Evolutionary conservation across 2,888 invertebrate genomes (phyloP).

Genomic region (Pardosa pseudoannulata): DNA sequence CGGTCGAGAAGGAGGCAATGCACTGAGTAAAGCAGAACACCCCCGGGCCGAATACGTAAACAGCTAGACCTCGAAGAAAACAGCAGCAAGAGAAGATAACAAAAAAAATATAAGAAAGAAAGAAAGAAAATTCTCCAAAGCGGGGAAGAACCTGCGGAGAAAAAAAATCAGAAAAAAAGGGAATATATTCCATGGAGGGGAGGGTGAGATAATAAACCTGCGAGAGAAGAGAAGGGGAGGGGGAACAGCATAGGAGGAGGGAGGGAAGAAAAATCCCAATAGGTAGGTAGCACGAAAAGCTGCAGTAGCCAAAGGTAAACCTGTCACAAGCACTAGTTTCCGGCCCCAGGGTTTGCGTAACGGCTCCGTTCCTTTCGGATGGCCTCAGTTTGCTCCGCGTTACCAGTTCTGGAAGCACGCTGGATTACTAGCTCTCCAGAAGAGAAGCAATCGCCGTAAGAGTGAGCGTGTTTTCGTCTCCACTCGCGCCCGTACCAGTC

Average conservation of each 20-base stretch:
- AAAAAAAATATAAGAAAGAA: too few species aligned
- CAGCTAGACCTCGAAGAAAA: constrained; percentile 25
- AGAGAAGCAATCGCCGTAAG: not conserved
- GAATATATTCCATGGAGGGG: constrained; percentile 18
- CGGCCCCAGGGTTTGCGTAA: constrained; percentile 54
- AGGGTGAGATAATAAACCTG: constrained; percentile 52
- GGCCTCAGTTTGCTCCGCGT: constrained; percentile 53
- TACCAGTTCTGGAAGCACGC: constrained; percentile 44
- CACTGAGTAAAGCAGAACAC: constrained; percentile 27
- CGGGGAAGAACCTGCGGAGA: constrained; percentile 9
- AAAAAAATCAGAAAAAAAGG: not conserved
- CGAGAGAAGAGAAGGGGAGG: constrained; percentile 39
- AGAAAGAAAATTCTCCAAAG: constrained; percentile 16
- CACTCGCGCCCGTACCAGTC: not conserved
- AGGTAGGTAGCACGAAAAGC: constrained; percentile 55
- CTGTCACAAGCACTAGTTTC: constrained; percentile 63
- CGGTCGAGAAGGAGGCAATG: constrained; percentile 21
- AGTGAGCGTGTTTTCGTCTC: constrained; percentile 1
- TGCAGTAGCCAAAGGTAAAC: constrained; percentile 70
- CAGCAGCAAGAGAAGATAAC: too few species aligned
- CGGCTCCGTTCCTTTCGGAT: constrained; percentile 45
- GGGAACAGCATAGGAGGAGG: not conserved
- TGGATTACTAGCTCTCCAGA: constrained; percentile 25
- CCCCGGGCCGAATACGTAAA: constrained; percentile 31
- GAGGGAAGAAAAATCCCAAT: constrained; percentile 16